A percentile compares a stretch with the other conserved stretches of the same genome.
phyloP scores from a whole-genome alignment of 2,888 invertebrate genomes.

The Diplolepis rosae region DNA sequence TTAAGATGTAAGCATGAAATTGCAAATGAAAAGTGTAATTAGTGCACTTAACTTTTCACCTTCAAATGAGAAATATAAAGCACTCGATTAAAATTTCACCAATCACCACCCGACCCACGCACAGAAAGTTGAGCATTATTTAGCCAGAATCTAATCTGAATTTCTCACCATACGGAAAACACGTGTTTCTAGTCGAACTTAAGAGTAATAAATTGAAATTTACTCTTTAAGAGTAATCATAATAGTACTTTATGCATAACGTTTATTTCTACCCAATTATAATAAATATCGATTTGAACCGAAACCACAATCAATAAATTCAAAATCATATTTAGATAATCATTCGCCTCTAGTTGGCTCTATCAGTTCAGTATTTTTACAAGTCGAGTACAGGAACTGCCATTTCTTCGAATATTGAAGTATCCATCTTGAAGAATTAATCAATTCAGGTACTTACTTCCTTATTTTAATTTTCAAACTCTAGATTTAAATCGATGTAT shows the following conservation, averaged over 20 bases:
- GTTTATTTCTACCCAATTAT: constrained; percentile 12
- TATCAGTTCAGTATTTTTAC: background rate
- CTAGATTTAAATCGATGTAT: too few species aligned
- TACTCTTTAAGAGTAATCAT: constrained; percentile 18
- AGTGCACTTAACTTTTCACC: background rate
- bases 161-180: constrained; percentile 22
- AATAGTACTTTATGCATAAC: constrained; percentile 3
- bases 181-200: constrained; percentile 4
- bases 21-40: background rate
- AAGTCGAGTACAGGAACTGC: background rate
- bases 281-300: constrained; percentile 22
- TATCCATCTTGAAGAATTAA: too few species aligned
- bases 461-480: too few species aligned
- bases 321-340: background rate
- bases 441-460: too few species aligned
- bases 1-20: background rate
- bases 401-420: too few species aligned
- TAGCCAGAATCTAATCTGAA: constrained; percentile 8
- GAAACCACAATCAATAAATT: constrained; percentile 14
- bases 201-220: background rate
- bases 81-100: constrained; percentile 15
- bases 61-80: constrained; percentile 1
- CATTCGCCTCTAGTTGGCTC: background rate
- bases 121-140: constrained; percentile 21
- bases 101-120: background rate